Percentiles rank a stretch among this genome's conserved stretches.
Evolutionary conservation across 37 sponge, comb jelly and placozoan genomes (phyloP).

Genomic region (Hexactinellida sp.): DNA sequence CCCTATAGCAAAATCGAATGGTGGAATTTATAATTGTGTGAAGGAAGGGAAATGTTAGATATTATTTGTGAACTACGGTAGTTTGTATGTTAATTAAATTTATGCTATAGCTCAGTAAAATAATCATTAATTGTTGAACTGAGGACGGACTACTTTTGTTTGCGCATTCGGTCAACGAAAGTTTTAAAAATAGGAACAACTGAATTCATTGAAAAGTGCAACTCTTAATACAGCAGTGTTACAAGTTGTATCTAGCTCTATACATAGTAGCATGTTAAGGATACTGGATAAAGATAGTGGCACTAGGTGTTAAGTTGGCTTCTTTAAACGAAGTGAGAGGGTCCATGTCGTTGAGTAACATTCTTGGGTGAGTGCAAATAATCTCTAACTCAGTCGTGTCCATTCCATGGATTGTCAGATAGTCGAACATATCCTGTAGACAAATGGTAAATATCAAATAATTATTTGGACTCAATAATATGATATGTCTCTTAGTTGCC

Average conservation of each 20-base stretch:
- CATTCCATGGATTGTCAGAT: background rate
- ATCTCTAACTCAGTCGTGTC: background rate
- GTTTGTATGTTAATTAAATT: no score
- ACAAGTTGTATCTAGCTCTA: background rate
- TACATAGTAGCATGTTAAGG: background rate
- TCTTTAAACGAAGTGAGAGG: slow-evolving; percentile 11
- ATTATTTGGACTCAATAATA: no score
- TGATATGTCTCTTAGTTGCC: no score
- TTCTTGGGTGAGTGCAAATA: background rate
- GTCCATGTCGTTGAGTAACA: background rate
- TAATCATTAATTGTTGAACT: no score
- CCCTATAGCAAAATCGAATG: background rate
- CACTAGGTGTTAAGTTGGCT: background rate
- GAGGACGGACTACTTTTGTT: no score
- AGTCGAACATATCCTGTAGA: background rate
- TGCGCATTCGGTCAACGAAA: no score
- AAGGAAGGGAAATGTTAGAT: background rate
- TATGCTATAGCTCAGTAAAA: no score
- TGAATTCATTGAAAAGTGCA: background rate
- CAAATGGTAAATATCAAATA: background rate
- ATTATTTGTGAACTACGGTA: background rate
- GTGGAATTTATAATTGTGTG: background rate
- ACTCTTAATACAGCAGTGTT: background rate
- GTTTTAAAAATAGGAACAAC: no score
- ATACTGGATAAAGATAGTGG: background rate